Conservation (phyloP, 1,140 invertebrate species). For the Fopius arisanus region DNA sequence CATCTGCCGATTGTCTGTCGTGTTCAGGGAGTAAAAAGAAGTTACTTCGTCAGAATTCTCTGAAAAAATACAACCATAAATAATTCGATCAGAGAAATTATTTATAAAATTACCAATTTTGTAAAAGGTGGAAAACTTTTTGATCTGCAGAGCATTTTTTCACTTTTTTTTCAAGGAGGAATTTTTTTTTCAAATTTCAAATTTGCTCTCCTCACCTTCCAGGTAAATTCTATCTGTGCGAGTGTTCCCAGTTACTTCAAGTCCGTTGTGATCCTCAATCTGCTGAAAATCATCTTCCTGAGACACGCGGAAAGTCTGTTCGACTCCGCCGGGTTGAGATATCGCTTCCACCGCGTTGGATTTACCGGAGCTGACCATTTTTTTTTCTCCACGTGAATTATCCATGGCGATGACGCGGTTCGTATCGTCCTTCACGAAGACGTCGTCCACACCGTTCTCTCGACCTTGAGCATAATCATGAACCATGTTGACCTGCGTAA, state of each 20-base stretch:
- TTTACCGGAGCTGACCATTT: not conserved
- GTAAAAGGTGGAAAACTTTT: no score
- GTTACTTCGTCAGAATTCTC: not conserved
- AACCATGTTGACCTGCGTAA: not conserved
- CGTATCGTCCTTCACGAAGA: not conserved
- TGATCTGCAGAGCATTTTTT: no score
- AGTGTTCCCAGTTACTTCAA: not conserved
- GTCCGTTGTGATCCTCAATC: not conserved
- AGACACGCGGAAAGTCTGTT: not conserved
- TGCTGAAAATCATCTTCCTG: not conserved
- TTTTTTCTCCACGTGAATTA: not conserved
- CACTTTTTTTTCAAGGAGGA: no score
- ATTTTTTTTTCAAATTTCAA: no score
- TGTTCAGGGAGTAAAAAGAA: not conserved
- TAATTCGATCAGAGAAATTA: no score
- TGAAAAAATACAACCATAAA: no score
- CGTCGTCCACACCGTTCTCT: not conserved
- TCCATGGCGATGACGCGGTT: not conserved
- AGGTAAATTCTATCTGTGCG: not conserved
- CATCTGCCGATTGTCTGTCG: not conserved
- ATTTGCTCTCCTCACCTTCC: not conserved
- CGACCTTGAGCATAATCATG: not conserved
- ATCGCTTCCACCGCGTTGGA: not conserved
- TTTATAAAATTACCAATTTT: not conserved
- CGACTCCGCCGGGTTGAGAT: not conserved